Conservation (phyloP, 2,888 invertebrate genomes). For the Nephrotoma flavescens region DNA sequence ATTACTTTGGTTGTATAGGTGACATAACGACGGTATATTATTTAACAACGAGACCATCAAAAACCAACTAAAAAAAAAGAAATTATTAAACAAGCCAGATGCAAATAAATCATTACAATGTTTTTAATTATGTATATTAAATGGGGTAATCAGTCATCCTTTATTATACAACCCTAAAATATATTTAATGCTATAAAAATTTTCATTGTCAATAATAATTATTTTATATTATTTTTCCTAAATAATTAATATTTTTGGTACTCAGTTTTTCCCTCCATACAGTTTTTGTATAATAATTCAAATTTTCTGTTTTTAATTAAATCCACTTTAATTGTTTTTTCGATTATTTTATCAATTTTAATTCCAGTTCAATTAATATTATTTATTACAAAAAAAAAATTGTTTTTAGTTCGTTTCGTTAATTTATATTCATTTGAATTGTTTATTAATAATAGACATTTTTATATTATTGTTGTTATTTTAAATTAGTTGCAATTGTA, state of each 20-base stretch:
- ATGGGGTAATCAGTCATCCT: not conserved
- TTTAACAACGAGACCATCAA: not conserved
- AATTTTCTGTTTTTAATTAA: not conserved
- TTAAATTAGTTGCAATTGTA: not conserved
- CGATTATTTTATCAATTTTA: not conserved
- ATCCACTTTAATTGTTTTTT: not conserved
- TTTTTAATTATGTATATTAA: not conserved
- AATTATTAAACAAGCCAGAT: not conserved
- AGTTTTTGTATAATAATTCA: not conserved
- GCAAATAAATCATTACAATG: not conserved
- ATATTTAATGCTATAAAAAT: not conserved
- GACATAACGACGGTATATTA: not conserved
- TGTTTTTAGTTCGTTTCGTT: not conserved
- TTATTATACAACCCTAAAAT: not conserved
- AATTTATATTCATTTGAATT: not conserved
- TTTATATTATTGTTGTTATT: not conserved
- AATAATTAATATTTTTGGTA: not conserved
- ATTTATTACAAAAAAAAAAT: not conserved
- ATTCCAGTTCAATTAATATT: not conserved
- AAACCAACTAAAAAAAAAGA: too few relatives aligned
- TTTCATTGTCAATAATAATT: not conserved
- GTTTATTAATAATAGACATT: not conserved
- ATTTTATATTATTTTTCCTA: not conserved
- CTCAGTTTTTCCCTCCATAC: not conserved
- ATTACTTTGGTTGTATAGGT: not conserved